Conservation (phyloP, 2,888 invertebrate species). For the Parnassius apollo region DNA sequence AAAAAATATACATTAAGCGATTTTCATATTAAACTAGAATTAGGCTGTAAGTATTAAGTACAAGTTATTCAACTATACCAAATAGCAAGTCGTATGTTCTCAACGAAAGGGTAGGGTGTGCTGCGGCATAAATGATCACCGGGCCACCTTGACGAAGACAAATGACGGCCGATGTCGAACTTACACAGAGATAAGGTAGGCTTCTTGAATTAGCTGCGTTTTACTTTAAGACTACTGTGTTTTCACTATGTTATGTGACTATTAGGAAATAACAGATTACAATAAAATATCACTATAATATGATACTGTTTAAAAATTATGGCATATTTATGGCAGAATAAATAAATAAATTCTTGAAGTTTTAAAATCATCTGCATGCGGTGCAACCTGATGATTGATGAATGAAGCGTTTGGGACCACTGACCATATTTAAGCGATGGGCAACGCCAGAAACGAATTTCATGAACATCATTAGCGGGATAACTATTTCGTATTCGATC, state of each 20-base stretch:
- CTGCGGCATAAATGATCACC: slow-evolving; percentile 82
- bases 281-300: slow-evolving; percentile 29
- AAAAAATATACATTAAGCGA: no score
- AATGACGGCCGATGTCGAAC: slow-evolving; percentile 78
- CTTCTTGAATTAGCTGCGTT: slow-evolving; percentile 78
- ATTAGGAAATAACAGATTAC: not conserved
- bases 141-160: slow-evolving; percentile 80
- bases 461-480: no score
- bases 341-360: no score
- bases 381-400: no score
- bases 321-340: no score
- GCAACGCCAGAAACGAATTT: no score
- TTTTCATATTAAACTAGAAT: no score
- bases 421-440: no score
- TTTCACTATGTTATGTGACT: slow-evolving; percentile 61
- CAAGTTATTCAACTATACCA: slow-evolving; percentile 24
- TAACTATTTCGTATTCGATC: no score
- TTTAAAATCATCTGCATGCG: no score
- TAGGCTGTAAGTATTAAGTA: not conserved
- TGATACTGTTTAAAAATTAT: not conserved
- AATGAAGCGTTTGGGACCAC: no score
- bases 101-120: slow-evolving; percentile 78
- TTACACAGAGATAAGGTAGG: slow-evolving; percentile 79
- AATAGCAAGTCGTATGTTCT: slow-evolving; percentile 40
- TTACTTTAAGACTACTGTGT: slow-evolving; percentile 59